Evolutionary conservation across 2,797 vertebrate genomes (phyloP), one percentile per base, ranked within the genome.

Genomic region (Acrossocheilus wenchowensis): DNA sequence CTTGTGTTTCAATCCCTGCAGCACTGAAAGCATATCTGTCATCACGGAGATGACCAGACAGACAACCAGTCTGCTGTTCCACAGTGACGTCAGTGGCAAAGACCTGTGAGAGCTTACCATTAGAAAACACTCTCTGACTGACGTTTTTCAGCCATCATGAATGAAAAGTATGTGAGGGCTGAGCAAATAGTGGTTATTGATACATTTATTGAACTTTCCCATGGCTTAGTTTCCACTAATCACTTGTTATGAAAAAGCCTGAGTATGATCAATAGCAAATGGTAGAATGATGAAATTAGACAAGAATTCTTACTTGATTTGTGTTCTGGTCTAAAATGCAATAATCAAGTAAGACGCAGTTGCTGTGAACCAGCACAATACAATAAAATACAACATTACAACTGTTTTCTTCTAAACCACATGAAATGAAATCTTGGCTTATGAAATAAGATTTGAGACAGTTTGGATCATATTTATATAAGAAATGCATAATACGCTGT

Each of bases 21-120:
- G 39, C 30, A 62, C 41, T 72, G 84, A 86, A 86, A 81, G 84
- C 69, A 60, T 57, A 43, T 81, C 84, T 52, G 54, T 86, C 84
- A 74, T 50, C 84, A 62, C 17, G 1, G 11, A 74, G 41, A 86
- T 74, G 69, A 36, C 30, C 78, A 86, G 84, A 86, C 84, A 86
- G 78, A 86, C 84, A 80, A 86, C 12, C 68, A 73, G 78, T 81
- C 84, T 81, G 84, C 69, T 73, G 36, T 86, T 81, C 54, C 78
- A 45, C 43, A 21, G 48, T 86, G 84, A 86, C 84, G 78, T 86
- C 78, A 81, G 78, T 81, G 78, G 78, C 78, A 81, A 60, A 54
- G 84, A 86, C 52, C 21, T 81, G 84, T 64, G 69, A 86, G 84
- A 64, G 78, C 41, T 62, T 64, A n/a, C 39, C 54, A 80, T 62